Evolutionary conservation across 2,888 invertebrate genomes (phyloP).

Genomic region (Myopa tessellatipennis): DNA sequence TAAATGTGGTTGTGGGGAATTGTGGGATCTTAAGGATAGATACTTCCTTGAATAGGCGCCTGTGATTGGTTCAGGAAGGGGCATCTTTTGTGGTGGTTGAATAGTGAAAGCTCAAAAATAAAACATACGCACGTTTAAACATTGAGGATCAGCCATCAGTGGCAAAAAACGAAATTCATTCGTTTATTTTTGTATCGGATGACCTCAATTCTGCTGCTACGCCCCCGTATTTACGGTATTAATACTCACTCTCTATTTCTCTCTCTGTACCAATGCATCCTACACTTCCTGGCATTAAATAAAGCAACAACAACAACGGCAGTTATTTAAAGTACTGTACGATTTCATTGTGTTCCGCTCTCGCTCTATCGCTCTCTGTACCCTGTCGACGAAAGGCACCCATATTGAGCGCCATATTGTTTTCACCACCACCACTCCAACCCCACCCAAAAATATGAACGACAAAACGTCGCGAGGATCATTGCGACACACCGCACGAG

Average conservation of each 20-base stretch:
- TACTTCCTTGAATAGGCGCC: too few species aligned
- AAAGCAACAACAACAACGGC: neutral
- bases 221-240: slow-evolving; percentile 7
- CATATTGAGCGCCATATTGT: slow-evolving; percentile 3
- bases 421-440: slow-evolving; percentile 11
- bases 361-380: neutral
- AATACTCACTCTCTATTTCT: neutral
- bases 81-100: too few species aligned
- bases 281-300: neutral
- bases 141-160: too few species aligned
- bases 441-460: slow-evolving; percentile 2
- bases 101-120: too few species aligned
- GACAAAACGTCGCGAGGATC: slow-evolving; percentile 19
- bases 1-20: too few species aligned
- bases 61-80: too few species aligned
- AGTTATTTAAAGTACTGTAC: neutral
- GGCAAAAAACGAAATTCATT: slow-evolving; percentile 3
- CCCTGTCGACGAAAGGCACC: neutral
- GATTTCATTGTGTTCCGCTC: neutral
- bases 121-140: too few species aligned
- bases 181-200: slow-evolving; percentile 27
- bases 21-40: too few species aligned
- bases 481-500: neutral
- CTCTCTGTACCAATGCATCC: slow-evolving; percentile 3
- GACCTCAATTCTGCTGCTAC: slow-evolving; percentile 23